Base-by-base conservation (phyloP, 2,797 vertebrate genomes). In the Aplochiton taeniatus region DNA sequence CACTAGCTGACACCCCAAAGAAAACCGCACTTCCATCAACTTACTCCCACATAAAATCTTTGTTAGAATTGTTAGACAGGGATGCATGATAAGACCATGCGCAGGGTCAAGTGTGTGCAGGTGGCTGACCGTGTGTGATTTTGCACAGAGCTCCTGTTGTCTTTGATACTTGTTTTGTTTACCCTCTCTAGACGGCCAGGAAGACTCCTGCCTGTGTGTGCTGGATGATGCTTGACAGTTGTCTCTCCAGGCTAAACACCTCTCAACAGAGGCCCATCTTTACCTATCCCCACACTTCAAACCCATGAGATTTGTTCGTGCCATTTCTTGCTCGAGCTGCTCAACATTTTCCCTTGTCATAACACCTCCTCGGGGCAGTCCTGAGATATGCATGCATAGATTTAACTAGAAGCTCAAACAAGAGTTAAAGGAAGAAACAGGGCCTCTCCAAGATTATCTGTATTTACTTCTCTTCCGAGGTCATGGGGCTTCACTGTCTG, bases 261-360 rank as follows among this genome's bases (percentile, higher is more conserved):
- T 83, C 84, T 82, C 80, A 86, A 87, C 88, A 90, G 86, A 88
- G 83, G 83, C 85, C 89, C 75, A 82, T 88, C 83, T 86, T 73
- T 86, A 74, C 82, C 47, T 43, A 51, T 78, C 81, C 83, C 77
- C 77, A 85, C 83, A 67, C 81, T 83, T 87, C 84, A 86, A 80
- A 79, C 83, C 75, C 77, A 70, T 77, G 72, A 83, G 81, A 82
- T 82, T 76, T 79, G 77, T 90, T 93, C 92, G 89, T 90, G 90
- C 90, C 84, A 87, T 87, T 90, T 93, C 90, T 90, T 92, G 90
- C 90, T 88, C 84, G 80, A 14, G 72, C 85, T 79, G 73, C 77
- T 87, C 83, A 83, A 79, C 80, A 55, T 89, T 87, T 88, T 88
- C 44, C 54, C 83, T 87, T 92, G 90, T 92, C 90, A 93, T 89